These are phyloP conservation scores for Ciona savignyi DNA, from an alignment of 23 tunicate genomes.

Conservation along the genomic window DNA sequence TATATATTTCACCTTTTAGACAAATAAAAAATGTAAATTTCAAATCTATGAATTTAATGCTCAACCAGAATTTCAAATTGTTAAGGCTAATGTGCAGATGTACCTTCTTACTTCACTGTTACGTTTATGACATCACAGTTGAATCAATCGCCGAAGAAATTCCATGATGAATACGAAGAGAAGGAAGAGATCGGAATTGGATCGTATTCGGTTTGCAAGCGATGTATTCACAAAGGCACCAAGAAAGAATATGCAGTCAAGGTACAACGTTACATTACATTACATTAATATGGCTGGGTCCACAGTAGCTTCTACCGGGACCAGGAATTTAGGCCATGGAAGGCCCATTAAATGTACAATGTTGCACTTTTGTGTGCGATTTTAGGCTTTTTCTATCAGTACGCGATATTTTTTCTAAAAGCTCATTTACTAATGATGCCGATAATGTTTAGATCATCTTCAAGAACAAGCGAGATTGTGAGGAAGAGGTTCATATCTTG, in stretches of 20 bases:
- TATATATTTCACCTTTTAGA: neutral
- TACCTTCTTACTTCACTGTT: no score
- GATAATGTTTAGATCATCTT: constrained; percentile 52
- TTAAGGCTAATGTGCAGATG: no score
- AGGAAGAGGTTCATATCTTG: constrained; percentile 92
- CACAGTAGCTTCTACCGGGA: no score
- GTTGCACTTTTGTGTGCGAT: no score
- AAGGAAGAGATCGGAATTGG: constrained; percentile 94
- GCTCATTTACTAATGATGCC: no score
- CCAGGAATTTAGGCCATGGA: no score
- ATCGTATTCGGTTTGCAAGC: constrained; percentile 77
- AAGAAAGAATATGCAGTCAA: constrained; percentile 97
- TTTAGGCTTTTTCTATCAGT: no score
- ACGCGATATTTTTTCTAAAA: no score
- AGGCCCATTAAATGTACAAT: no score
- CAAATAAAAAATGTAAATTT: neutral
- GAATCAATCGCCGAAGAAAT: constrained; percentile 42
- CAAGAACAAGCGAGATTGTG: constrained; percentile 91
- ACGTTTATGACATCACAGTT: neutral
- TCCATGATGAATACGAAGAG: constrained; percentile 82
- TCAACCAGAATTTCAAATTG: no score
- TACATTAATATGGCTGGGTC: no score
- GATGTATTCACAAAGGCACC: constrained; percentile 78
- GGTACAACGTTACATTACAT: constrained; percentile 13
- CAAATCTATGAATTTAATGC: neutral